A percentile compares a stretch with the other conserved stretches of the same genome.
phyloP scores from a whole-genome alignment of 1,140 invertebrate species.

The Chrysomallon squamiferum region DNA sequence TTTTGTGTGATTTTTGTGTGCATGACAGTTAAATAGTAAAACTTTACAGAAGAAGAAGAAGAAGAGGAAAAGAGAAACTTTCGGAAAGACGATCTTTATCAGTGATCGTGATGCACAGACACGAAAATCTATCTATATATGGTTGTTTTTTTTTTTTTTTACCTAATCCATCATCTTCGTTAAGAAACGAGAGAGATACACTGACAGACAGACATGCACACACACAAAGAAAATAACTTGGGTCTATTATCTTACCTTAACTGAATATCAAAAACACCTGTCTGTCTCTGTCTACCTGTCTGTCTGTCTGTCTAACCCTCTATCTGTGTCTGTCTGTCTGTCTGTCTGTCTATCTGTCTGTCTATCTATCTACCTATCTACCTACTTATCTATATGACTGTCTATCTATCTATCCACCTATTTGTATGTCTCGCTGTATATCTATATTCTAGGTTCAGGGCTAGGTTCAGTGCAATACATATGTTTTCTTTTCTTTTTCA shows the following conservation, averaged over 20 bases:
- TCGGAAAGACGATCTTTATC: too few species aligned
- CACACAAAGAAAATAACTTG: too few species aligned
- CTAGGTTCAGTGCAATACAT: neutral
- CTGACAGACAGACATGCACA: too few species aligned
- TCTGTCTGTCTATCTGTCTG: neutral
- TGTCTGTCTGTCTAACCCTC: neutral
- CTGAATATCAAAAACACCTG: too few species aligned
- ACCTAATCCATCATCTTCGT: neutral
- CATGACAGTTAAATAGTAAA: too few species aligned
- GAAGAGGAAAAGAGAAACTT: too few species aligned
- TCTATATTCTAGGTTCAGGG: neutral
- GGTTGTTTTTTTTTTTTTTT: neutral
- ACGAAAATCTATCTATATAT: neutral
- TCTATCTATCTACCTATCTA: neutral
- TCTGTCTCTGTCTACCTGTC: neutral
- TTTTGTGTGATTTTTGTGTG: too few species aligned
- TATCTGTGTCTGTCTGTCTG: neutral
- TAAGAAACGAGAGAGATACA: too few species aligned
- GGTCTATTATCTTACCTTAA: neutral
- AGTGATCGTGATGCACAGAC: too few species aligned
- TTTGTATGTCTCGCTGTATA: neutral
- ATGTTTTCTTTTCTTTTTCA: too few species aligned
- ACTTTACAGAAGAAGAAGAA: too few species aligned
- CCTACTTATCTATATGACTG: neutral
- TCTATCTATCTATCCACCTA: neutral